These are phyloP conservation scores for Atopsyche davidsoni DNA, from an alignment of 1,140 invertebrate species.

Conservation along the genomic window DNA sequence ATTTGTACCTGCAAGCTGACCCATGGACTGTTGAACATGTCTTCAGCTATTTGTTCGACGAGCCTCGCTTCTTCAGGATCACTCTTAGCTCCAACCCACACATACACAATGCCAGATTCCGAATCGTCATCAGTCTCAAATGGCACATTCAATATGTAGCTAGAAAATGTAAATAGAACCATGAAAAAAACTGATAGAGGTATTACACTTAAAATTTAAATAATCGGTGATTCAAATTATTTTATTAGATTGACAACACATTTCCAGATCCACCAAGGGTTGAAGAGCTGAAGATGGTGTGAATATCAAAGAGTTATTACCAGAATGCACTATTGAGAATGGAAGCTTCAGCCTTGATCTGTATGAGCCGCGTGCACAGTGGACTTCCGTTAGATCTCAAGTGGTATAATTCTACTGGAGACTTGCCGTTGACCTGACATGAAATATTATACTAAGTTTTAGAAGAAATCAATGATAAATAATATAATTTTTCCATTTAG, in stretches of 20 bases:
- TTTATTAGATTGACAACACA: too few species aligned
- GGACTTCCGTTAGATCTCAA: slow-evolving; percentile 92
- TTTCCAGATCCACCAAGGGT: too few species aligned
- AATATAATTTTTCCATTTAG: background rate
- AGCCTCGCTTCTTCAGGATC: slow-evolving; percentile 83
- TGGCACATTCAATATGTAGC: slow-evolving; percentile 93
- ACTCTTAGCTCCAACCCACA: slow-evolving; percentile 91
- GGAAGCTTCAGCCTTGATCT: slow-evolving; percentile 75
- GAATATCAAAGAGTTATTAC: slow-evolving; percentile 42
- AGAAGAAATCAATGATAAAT: too few species aligned
- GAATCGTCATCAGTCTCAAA: slow-evolving; percentile 86
- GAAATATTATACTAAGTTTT: too few species aligned
- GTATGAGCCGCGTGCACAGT: slow-evolving; percentile 88
- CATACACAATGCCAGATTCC: slow-evolving; percentile 90
- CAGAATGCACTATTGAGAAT: slow-evolving; percentile 80
- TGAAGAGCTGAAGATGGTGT: too few species aligned
- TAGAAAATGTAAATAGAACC: too few species aligned
- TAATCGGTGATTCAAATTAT: too few species aligned
- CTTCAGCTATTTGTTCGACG: slow-evolving; percentile 87
- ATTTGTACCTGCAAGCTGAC: slow-evolving; percentile 65
- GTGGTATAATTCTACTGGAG: slow-evolving; percentile 88
- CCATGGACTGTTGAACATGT: slow-evolving; percentile 89
- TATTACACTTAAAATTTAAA: too few species aligned
- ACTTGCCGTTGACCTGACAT: slow-evolving; percentile 38
- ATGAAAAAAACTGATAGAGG: too few species aligned